A percentile compares a stretch with the other conserved stretches of the same genome.
Conservation (phyloP, 2,797 vertebrate species). For the Liparis tanakae region DNA sequence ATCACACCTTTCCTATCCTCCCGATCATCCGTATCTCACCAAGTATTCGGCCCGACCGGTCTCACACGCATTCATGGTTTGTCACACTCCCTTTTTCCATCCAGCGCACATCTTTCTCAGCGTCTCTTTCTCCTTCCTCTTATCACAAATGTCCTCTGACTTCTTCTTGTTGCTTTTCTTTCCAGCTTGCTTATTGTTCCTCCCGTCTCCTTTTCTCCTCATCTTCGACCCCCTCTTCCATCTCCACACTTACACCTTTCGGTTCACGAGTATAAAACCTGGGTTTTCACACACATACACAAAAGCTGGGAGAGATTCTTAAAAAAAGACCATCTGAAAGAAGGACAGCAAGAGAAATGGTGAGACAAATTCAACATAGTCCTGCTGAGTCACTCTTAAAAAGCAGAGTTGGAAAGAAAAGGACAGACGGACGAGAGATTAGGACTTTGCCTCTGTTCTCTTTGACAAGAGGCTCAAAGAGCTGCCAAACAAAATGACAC, state of each 20-base stretch:
- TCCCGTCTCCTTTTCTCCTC: neutral
- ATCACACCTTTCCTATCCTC: constrained; percentile 51
- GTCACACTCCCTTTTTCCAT: constrained; percentile 66
- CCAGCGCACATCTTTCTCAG: constrained; percentile 59
- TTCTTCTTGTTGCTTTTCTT: constrained; percentile 2
- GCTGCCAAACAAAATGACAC: constrained; percentile 68
- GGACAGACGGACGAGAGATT: constrained; percentile 44
- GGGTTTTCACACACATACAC: constrained; percentile 5
- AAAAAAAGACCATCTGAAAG: constrained; percentile 44
- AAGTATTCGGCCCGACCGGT: constrained; percentile 64
- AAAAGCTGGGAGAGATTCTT: neutral
- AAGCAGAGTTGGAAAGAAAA: constrained; percentile 39
- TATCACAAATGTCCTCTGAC: constrained; percentile 24
- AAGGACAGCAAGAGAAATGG: constrained; percentile 50
- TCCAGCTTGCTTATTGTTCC: neutral
- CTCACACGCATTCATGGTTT: constrained; percentile 67
- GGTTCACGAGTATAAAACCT: constrained; percentile 2
- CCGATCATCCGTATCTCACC: constrained; percentile 62
- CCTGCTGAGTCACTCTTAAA: constrained; percentile 41
- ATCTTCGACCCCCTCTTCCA: neutral
- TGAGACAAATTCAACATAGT: constrained; percentile 48
- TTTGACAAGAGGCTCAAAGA: constrained; percentile 61
- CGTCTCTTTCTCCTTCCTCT: constrained; percentile 36
- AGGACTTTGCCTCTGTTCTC: constrained; percentile 51
- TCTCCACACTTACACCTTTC: neutral